Conservation (phyloP, 1,140 invertebrate genomes). For the Macrocentrus cingulum region DNA sequence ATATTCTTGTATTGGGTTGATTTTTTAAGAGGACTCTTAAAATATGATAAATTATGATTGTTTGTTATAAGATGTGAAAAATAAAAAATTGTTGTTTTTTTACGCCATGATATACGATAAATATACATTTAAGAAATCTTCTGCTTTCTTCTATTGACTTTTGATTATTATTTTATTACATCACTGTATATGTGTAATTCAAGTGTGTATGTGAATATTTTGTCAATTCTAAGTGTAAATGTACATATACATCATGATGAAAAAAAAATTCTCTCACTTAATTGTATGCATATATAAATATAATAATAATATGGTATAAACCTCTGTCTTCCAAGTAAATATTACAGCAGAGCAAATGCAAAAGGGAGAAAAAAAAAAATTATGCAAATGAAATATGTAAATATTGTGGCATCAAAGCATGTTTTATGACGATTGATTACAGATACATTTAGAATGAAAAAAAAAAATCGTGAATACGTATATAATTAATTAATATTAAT, state of each 20-base stretch:
- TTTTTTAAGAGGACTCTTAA: too few species aligned
- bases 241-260: conserved; percentile 20
- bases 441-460: conserved; percentile 9
- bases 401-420: conserved; percentile 10
- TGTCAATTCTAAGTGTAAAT: conserved; percentile 18
- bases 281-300: conserved; percentile 31
- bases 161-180: not conserved
- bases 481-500: not conserved
- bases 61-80: too few species aligned
- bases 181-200: not conserved
- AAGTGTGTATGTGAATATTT: not conserved
- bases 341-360: conserved; percentile 34
- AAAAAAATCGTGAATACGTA: conserved; percentile 19
- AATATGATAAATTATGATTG: too few species aligned
- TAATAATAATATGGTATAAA: conserved; percentile 38
- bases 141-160: not conserved
- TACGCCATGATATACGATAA: too few species aligned
- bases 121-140: too few species aligned
- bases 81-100: too few species aligned
- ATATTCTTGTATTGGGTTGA: too few species aligned
- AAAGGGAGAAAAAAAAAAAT: conserved; percentile 19
- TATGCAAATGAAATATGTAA: conserved; percentile 32
- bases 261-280: conserved; percentile 16
- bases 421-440: not conserved
- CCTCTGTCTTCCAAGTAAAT: conserved; percentile 57